Evolutionary conservation across 35 echinoderm and acorn worm genomes (phyloP), one percentile per base, ranked within the genome.

Genomic region (Amphiura filiformis): DNA sequence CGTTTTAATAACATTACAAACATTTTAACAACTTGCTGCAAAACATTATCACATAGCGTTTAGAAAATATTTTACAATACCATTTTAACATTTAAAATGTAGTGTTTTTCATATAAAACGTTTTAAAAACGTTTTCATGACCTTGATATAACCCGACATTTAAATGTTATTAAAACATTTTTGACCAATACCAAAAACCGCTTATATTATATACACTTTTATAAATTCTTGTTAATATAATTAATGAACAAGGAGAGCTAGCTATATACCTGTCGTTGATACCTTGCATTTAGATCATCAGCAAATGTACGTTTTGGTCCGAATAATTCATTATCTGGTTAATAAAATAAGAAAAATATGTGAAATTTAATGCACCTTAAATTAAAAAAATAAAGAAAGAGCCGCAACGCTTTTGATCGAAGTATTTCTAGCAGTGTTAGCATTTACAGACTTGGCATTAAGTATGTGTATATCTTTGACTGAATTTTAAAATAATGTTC

Each of bases 241-340:
- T 22, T 4, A 75, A 30, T 75, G n/a, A 30, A 15, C 65, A 75
- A 75, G 65, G n/a, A 26, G 26, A 9, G 65, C 33, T 30, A 9
- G 17, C n/a, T n/a, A n/a, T n/a, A 36, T 34, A 15, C 14, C 14
- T 34, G 78, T 34, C 34, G 1, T 18, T 38, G 38, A 80, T 7
- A 35, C 1, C 34, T 39, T 17, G 81, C 52, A 37, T 90, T 90
- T 3, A 90, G 88, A 77, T 90, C 88, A 84, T 90, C 80, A 13
- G 81, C 88, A 56, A 90, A 90, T 35, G 88, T 90, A 9, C 88
- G 81, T 30, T 76, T 80, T 42, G 88, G 88, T 75, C 88, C 88
- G 47, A 75, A 90, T 39, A 65, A n/a, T 0, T 39, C 81, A 26
- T 34, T 40, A 20, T 83, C 39, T 39, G 38, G 22, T n/a, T n/a